Percentiles rank a stretch among this genome's conserved stretches.
These are phyloP conservation scores for Eospalax fontanierii DNA, from an alignment of 2,797 vertebrate genomes.

Conservation along the genomic window DNA sequence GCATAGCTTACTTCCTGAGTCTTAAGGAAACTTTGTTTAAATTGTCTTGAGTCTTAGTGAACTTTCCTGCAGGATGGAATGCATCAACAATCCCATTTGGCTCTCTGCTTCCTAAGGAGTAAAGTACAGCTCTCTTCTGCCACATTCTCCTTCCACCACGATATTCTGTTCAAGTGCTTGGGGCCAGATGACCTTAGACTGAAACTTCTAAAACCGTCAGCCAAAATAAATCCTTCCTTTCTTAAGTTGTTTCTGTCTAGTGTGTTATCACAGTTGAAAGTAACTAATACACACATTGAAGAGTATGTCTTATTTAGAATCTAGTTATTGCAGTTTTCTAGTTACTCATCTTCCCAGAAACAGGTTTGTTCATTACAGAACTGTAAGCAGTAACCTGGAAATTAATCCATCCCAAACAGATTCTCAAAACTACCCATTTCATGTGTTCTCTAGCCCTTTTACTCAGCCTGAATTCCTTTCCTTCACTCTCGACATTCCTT, in stretches of 20 bases:
- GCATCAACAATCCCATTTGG: too few species aligned
- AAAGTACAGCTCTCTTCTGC: not conserved
- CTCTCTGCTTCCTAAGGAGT: not conserved
- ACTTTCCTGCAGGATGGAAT: not conserved
- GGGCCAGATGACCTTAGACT: not conserved
- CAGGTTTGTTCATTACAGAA: not conserved
- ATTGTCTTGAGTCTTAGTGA: not conserved
- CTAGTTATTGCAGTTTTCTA: not conserved
- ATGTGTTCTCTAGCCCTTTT: not conserved
- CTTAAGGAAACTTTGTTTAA: not conserved
- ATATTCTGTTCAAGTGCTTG: not conserved
- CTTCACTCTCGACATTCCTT: not conserved
- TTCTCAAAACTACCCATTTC: not conserved
- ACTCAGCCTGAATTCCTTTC: too few species aligned
- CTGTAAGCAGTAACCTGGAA: slow-evolving; percentile 3
- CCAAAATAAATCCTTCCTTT: not conserved
- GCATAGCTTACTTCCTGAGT: too few species aligned
- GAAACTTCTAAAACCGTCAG: not conserved
- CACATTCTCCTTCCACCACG: not conserved
- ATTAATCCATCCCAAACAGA: not conserved
- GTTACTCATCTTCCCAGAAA: not conserved
- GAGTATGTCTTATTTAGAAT: not conserved
- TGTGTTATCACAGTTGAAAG: not conserved
- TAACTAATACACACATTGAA: not conserved
- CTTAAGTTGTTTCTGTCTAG: not conserved